Evolutionary conservation across 2,888 invertebrate species (phyloP).

Genomic region (Cynaeus angustus): DNA sequence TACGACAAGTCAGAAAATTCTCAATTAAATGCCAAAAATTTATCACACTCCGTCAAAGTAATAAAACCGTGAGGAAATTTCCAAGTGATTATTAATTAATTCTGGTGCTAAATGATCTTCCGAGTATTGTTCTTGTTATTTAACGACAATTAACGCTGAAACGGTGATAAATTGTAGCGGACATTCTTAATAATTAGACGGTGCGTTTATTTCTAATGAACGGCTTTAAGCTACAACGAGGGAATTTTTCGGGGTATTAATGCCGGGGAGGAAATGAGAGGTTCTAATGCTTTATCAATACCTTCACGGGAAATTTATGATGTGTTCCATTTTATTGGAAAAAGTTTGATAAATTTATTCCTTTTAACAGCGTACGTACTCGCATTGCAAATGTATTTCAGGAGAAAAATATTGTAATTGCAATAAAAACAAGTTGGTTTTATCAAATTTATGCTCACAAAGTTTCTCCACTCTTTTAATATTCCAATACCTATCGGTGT

Average conservation of each 20-base stretch:
- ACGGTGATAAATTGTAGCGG: slow-evolving; percentile 34
- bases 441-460: too few species aligned
- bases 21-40: slow-evolving; percentile 46
- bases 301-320: slow-evolving; percentile 34
- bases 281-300: slow-evolving; percentile 34
- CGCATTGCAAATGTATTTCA: too few species aligned
- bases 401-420: too few species aligned
- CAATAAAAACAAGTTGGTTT: too few species aligned
- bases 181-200: slow-evolving; percentile 34
- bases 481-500: neutral
- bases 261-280: slow-evolving; percentile 13
- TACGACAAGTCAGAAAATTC: slow-evolving; percentile 5
- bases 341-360: neutral
- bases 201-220: slow-evolving; percentile 13
- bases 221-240: neutral
- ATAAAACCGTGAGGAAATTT: slow-evolving; percentile 41
- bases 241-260: slow-evolving; percentile 8
- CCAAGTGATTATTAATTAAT: slow-evolving; percentile 37
- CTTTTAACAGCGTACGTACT: neutral
- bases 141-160: slow-evolving; percentile 35
- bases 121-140: slow-evolving; percentile 34
- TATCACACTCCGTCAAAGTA: slow-evolving; percentile 42
- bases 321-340: slow-evolving; percentile 18
- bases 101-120: slow-evolving; percentile 34
- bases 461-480: neutral